Percentiles rank a stretch among this genome's conserved stretches.
These are phyloP conservation scores for Ectobius pallidus DNA, from an alignment of 2,888 invertebrate species.

Conservation along the genomic window DNA sequence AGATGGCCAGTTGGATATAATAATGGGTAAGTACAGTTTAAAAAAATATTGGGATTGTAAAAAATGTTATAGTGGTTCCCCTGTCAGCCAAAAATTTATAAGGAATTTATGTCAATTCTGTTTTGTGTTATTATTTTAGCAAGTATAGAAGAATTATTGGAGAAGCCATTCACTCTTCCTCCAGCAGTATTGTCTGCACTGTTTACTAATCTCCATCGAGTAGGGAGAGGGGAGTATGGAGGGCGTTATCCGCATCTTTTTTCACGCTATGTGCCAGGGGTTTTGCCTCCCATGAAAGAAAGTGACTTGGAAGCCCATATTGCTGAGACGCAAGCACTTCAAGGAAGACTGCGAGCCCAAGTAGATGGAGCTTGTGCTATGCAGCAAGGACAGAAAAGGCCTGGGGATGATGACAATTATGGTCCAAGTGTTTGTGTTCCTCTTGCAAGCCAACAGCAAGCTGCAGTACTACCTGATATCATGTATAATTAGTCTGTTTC, in stretches of 20 bases:
- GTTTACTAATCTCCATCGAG: conserved; percentile 39
- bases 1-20: conserved; percentile 38
- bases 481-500: background rate
- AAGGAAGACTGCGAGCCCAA: conserved; percentile 30
- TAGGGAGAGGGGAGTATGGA: conserved; percentile 38
- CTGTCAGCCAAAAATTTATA: no score
- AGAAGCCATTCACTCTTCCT: conserved; percentile 37
- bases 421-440: conserved; percentile 29
- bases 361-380: background rate
- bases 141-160: conserved; percentile 36
- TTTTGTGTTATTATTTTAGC: no score
- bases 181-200: conserved; percentile 37
- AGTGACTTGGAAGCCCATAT: conserved; percentile 40
- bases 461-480: background rate
- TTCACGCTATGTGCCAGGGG: conserved; percentile 41
- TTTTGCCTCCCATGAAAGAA: conserved; percentile 42
- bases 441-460: background rate
- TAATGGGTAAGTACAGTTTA: conserved; percentile 42
- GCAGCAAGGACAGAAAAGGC: conserved; percentile 34
- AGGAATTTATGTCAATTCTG: no score
- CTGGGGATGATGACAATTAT: conserved; percentile 41
- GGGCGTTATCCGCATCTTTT: conserved; percentile 40
- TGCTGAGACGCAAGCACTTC: conserved; percentile 37
- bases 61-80: no score
- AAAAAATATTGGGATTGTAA: no score